Conservation (phyloP, 2,888 invertebrate species). For the Dichetophora obliterata region DNA sequence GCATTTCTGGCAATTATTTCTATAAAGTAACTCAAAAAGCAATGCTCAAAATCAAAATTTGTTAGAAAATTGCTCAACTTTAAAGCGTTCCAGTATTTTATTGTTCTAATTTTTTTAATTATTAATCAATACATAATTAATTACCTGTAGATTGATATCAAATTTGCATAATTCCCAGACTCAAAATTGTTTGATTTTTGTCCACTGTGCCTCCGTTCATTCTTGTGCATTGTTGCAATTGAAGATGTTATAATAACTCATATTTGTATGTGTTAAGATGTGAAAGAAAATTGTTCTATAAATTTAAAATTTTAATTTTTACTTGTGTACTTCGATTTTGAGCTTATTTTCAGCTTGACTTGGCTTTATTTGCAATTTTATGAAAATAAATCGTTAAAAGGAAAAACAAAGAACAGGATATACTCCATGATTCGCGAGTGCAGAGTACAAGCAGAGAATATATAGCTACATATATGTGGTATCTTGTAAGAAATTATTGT, state of each 20-base stretch:
- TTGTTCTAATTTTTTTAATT: too few relatives aligned
- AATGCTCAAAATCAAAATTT: too few relatives aligned
- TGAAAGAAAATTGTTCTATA: slow-evolving; percentile 51
- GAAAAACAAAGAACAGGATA: neutral
- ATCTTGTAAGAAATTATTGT: too few relatives aligned
- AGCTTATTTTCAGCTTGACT: neutral
- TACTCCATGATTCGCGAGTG: neutral
- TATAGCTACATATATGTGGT: too few relatives aligned
- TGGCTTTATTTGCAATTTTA: neutral
- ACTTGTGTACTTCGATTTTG: neutral
- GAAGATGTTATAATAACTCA: slow-evolving; percentile 52
- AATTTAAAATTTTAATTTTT: slow-evolving; percentile 44
- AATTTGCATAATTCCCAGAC: too few relatives aligned
- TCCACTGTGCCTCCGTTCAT: neutral
- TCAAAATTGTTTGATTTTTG: neutral
- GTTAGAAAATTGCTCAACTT: too few relatives aligned
- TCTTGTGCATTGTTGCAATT: slow-evolving; percentile 40
- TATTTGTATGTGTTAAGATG: slow-evolving; percentile 57
- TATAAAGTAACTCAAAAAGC: too few relatives aligned
- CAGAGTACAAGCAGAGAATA: too few relatives aligned
- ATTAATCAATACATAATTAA: too few relatives aligned
- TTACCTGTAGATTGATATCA: too few relatives aligned
- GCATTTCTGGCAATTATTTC: too few relatives aligned
- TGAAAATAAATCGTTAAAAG: neutral
- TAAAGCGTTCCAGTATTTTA: too few relatives aligned